These are phyloP conservation scores for Hypocryptadius cinnamomeus DNA, from an alignment of 2,113 vertebrate species.

Conservation along the genomic window DNA sequence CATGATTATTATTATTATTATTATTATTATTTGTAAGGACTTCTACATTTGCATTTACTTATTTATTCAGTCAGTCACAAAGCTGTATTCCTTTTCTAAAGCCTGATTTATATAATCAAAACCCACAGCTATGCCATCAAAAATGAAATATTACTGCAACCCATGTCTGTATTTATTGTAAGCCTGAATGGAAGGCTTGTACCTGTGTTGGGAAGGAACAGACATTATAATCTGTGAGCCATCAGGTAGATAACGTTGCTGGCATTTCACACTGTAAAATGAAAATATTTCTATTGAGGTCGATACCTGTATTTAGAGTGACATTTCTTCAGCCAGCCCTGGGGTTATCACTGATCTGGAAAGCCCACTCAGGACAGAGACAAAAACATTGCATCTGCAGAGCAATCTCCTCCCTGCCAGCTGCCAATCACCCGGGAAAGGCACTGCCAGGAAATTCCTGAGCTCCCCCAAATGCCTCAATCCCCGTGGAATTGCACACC, in stretches of 20 bases:
- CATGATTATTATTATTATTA: neutral
- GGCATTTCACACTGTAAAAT: slow-evolving; percentile 41
- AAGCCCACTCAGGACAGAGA: slow-evolving; percentile 14
- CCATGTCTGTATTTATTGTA: slow-evolving; percentile 27
- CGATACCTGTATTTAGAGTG: slow-evolving; percentile 30
- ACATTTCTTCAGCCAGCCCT: slow-evolving; percentile 30
- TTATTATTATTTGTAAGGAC: slow-evolving; percentile 45
- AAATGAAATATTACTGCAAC: slow-evolving; percentile 43
- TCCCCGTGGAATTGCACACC: rapidly evolving
- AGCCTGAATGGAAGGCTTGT: slow-evolving; percentile 42
- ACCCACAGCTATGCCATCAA: slow-evolving; percentile 17
- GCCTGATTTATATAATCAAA: slow-evolving; percentile 54
- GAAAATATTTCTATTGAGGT: slow-evolving; percentile 32
- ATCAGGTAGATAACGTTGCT: slow-evolving; percentile 28
- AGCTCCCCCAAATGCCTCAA: rapidly evolving
- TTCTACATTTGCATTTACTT: slow-evolving; percentile 55
- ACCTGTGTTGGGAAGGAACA: slow-evolving; percentile 10
- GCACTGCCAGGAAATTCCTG: neutral
- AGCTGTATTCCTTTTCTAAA: slow-evolving; percentile 39
- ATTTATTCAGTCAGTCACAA: slow-evolving; percentile 40
- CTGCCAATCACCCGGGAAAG: neutral
- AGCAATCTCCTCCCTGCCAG: neutral
- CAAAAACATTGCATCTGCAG: neutral
- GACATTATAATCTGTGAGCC: slow-evolving; percentile 20
- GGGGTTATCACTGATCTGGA: slow-evolving; percentile 22